Conservation (phyloP, 2,113 vertebrate species). For the Oostethus manadensis region DNA sequence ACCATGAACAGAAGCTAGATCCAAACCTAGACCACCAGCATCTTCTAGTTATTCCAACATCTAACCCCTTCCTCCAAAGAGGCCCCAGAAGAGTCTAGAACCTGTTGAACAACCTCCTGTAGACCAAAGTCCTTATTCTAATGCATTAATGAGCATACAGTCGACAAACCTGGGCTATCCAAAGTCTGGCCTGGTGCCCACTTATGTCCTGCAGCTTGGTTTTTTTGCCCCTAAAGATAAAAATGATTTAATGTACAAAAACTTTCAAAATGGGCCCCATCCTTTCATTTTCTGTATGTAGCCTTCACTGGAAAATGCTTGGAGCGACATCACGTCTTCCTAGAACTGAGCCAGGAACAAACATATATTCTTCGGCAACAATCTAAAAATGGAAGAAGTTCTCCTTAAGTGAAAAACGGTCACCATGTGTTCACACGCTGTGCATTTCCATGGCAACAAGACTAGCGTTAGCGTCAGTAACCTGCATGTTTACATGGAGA, state of each 20-base stretch:
- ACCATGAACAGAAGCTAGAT: neutral
- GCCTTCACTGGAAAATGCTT: neutral
- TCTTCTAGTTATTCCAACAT: neutral
- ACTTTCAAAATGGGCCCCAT: too few relatives aligned
- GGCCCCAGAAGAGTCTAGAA: too few relatives aligned
- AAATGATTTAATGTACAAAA: too few relatives aligned
- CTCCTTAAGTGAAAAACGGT: too few relatives aligned
- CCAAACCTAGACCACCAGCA: neutral
- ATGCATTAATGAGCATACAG: too few relatives aligned
- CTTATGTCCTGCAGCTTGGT: too few relatives aligned
- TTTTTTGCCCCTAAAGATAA: too few relatives aligned
- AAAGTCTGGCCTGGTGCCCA: too few relatives aligned
- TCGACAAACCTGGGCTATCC: neutral
- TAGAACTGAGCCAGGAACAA: neutral
- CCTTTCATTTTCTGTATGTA: too few relatives aligned
- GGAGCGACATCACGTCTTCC: neutral
- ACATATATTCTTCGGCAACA: neutral
- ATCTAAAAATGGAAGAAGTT: neutral
- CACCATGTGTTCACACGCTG: constrained; percentile 19
- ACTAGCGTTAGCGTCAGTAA: neutral
- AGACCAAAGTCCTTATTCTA: neutral
- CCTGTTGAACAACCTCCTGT: neutral
- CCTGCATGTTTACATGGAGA: constrained; percentile 18
- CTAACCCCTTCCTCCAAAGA: too few relatives aligned
- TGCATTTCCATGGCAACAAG: constrained; percentile 63